Percentiles rank a stretch among this genome's conserved stretches.
Evolutionary conservation across 2,888 invertebrate genomes (phyloP).

Genomic region (Andricus quercusramuli): DNA sequence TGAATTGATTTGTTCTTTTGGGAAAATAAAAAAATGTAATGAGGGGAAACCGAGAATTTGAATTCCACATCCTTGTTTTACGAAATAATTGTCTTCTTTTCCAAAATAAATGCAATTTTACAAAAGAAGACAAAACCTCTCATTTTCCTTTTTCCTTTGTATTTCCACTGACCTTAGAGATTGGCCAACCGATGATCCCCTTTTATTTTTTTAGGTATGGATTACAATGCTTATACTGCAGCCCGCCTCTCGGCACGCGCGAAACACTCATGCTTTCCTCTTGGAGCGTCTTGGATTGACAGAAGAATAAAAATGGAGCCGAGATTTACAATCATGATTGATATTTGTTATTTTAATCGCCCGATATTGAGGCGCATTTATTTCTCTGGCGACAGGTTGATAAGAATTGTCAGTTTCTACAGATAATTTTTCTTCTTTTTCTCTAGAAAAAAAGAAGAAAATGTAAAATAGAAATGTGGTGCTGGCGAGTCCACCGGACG

Average conservation of each 20-base stretch:
- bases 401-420: not conserved
- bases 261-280: slow-evolving; percentile 63
- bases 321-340: not conserved
- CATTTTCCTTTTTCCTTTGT: slow-evolving; percentile 37
- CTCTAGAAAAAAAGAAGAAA: not conserved
- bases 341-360: not conserved
- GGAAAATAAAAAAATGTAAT: too few relatives aligned
- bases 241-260: slow-evolving; percentile 75
- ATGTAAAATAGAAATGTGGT: slow-evolving; percentile 40
- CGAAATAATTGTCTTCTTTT: not conserved
- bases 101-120: not conserved
- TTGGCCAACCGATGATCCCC: slow-evolving; percentile 74
- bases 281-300: slow-evolving; percentile 60
- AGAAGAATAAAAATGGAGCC: slow-evolving; percentile 11
- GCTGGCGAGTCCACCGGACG: slow-evolving; percentile 67
- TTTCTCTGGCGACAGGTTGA: slow-evolving; percentile 7
- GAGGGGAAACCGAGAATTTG: too few relatives aligned
- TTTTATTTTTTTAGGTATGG: slow-evolving; percentile 78
- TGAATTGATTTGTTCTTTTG: too few relatives aligned
- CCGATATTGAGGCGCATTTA: not conserved
- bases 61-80: not conserved
- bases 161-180: slow-evolving; percentile 64
- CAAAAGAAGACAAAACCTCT: not conserved
- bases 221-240: slow-evolving; percentile 73
- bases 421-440: slow-evolving; percentile 27